Evolutionary conservation across 2,888 invertebrate species (phyloP), one percentile per base, ranked within the genome.

Genomic region (Colletes collaris): DNA sequence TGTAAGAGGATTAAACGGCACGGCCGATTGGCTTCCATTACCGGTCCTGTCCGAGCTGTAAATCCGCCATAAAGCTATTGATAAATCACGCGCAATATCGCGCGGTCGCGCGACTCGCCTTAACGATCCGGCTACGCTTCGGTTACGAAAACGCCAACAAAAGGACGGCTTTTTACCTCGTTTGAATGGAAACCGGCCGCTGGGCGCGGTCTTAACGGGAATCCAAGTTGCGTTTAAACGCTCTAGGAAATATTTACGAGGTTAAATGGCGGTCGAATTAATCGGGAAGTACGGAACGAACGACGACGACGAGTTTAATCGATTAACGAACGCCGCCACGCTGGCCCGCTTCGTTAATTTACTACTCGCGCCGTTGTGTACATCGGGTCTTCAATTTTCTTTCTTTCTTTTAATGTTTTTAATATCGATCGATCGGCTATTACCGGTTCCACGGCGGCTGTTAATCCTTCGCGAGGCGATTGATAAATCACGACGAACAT

Each of bases 1-100:
- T 83, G 83, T 86, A 86, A 86, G 86, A 87, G 87, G 86, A 86
- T 86, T 86, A 86, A 84, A 83, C 80, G 81, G 81, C 81, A 60
- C 70, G 78, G 78, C 69, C 86, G 85, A 87, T 86, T 85, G 87
- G 79, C 81, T 87, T 80, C 86, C 86, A 87, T 87, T 87, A 86
- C 86, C 83, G 80, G 77, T 79, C 67, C 83, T 78, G 80, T 83
- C 71, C 76, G 10, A 65, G 63, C 49, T 83, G 86, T 86, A 86
- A 86, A 86, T 86, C 86, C 82, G 73, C 68, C 85, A 59, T 72
- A 86, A 82, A 82, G 76, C 86, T 84, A 82, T 86, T 86, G 87
- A 86, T 86, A 87, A 86, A 86, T 86, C 80, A 84, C 71, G 66
- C 63, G 67, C 76, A 75, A 73, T 80, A 75, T 76, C 68, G 65